phyloP scores from a whole-genome alignment of 2,888 invertebrate species.

The Acanthosepion pharaonis region DNA sequence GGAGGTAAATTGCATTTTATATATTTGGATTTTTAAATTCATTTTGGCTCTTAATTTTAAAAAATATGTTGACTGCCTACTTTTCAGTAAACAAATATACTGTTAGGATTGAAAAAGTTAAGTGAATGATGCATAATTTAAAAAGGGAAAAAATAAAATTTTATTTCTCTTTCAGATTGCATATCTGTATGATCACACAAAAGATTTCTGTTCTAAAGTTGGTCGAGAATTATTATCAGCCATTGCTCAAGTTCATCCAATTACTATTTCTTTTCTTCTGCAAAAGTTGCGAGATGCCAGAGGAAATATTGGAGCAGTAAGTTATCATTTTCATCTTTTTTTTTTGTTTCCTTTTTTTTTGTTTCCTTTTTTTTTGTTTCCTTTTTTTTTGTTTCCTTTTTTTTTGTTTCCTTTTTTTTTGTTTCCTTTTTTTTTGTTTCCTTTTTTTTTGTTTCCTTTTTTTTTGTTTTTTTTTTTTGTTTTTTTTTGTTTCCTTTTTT shows the following conservation, averaged over 20 bases:
- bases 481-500: neutral
- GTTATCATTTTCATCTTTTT: conserved; percentile 48
- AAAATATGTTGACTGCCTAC: too few relatives aligned
- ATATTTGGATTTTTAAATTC: too few relatives aligned
- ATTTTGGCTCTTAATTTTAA: too few relatives aligned
- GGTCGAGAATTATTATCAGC: conserved; percentile 83
- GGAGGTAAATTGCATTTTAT: too few relatives aligned
- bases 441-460: neutral
- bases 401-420: too few relatives aligned
- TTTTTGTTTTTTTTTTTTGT: too few relatives aligned
- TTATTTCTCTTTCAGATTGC: conserved; percentile 79
- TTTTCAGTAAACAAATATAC: too few relatives aligned
- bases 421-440: neutral
- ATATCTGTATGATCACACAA: conserved; percentile 81
- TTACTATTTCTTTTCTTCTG: conserved; percentile 82
- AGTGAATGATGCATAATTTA: neutral
- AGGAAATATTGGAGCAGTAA: conserved; percentile 78
- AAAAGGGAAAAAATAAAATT: neutral
- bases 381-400: neutral
- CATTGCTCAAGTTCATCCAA: conserved; percentile 82
- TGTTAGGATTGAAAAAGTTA: neutral
- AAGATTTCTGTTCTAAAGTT: conserved; percentile 84
- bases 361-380: too few relatives aligned
- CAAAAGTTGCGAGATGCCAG: conserved; percentile 78
- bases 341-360: neutral